Base-by-base conservation (phyloP, 2,797 vertebrate genomes). In the Sebastolobus altivelis region DNA sequence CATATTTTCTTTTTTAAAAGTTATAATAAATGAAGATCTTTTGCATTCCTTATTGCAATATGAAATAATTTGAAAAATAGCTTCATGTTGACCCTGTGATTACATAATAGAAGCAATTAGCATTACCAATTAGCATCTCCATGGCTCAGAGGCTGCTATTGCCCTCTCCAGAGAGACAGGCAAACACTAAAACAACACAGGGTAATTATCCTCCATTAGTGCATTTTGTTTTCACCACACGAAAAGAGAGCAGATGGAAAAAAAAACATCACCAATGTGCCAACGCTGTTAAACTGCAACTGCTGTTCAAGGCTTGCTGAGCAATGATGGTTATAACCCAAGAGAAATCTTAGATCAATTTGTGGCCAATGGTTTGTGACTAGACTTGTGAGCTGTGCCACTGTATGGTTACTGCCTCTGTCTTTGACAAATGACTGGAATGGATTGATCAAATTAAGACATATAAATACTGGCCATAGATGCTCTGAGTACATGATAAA, bases 131-230 rank as follows among this genome's bases (percentile, higher is more conserved):
- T 88, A 94, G 84, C 88, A 80, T 81, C 82, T 69, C 59, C 72
- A 84, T 76, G 81, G 90, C 77, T 77, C 74, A 79, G 74, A 83
- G 89, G 85, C 85, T 86, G 82, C 82, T 55, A 14, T 73, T 77
- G 81, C 65, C 82, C 82, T 88, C 92, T 87, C 78, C 83, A 77
- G 82, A 82, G 86, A 88, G 72, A 83, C 61, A 18, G 62, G 73
- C 79, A 85, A 81, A 84, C 82, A 77, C 68, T 89, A 73, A 87
- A 93, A 89, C 88, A 93, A 89, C 91, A 89, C 82, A 73, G 65
- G 72, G 33, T 82, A 88, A 92, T 94, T 90, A 92, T 91, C 77
- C 81, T 83, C 85, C 84, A 91, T 93, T 93, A 92, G 84, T 52
- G 75, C 77, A 78, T 90, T 49, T 94, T 90, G 89, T 93, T 94